Conservation (phyloP, 2,113 vertebrate genomes). For the Macroglossus sobrinus region DNA sequence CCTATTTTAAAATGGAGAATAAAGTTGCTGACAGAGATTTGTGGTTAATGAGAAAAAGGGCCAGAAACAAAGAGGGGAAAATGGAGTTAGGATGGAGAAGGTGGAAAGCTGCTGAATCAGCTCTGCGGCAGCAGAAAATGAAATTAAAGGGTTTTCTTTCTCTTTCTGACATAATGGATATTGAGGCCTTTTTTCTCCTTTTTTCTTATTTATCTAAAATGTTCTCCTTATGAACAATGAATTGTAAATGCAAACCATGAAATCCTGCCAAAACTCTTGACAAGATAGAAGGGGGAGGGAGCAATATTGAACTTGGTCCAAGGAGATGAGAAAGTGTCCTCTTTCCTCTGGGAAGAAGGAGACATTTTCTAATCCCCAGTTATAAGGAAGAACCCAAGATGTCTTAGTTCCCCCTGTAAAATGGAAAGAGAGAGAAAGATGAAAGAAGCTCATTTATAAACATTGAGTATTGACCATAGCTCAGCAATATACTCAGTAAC, state of each 20-base stretch:
- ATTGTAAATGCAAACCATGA: conserved; percentile 14
- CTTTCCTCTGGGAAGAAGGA: not conserved
- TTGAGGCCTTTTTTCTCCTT: rapidly evolving
- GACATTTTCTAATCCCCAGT: not conserved
- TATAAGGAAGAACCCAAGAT: not conserved
- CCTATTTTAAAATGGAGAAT: conserved; percentile 14
- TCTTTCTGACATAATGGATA: not conserved
- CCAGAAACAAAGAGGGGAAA: not conserved
- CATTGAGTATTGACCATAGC: not conserved
- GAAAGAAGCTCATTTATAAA: not conserved
- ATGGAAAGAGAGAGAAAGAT: not conserved
- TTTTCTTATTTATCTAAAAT: not conserved
- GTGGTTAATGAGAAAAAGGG: not conserved
- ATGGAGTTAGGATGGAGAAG: not conserved
- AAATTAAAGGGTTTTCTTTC: conserved; percentile 5
- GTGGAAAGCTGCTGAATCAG: not conserved
- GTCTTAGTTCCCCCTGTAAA: not conserved
- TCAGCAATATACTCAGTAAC: not conserved
- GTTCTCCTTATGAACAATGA: conserved; percentile 22
- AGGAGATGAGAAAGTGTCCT: not conserved
- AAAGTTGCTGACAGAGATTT: conserved; percentile 48
- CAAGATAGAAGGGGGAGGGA: not conserved
- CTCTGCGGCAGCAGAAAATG: not conserved
- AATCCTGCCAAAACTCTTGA: conserved; percentile 34
- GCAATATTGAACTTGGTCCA: not conserved